Percentiles rank a stretch among this genome's conserved stretches.
phyloP scores from a whole-genome alignment of 2,113 vertebrate species.

The Callocephalon fimbriatum region DNA sequence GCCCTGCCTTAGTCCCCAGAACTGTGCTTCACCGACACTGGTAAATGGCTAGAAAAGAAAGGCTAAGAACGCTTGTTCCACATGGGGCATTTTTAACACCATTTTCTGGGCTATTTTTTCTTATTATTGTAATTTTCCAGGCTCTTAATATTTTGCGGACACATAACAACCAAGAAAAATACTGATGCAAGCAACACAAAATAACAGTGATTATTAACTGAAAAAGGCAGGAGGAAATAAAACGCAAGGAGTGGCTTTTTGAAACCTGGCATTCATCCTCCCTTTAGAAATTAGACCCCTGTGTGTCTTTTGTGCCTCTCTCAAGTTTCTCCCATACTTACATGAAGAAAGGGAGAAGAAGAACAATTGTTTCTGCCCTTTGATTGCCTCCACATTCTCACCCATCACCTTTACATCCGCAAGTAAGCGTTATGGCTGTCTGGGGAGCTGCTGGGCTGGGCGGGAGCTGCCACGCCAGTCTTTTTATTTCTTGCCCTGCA shows the following conservation, averaged over 20 bases:
- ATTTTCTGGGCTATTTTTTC: neutral
- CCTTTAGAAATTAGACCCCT: neutral
- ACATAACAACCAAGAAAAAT: constrained; percentile 14
- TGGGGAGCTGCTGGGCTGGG: neutral
- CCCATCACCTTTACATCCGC: neutral
- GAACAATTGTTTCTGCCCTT: neutral
- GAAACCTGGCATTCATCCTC: neutral
- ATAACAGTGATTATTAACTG: constrained; percentile 17
- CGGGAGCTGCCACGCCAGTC: neutral
- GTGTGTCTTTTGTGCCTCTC: neutral
- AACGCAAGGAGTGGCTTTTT: neutral
- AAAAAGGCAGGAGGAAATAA: constrained; percentile 15
- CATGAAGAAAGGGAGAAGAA: neutral
- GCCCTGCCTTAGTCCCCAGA: neutral
- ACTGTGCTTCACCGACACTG: neutral
- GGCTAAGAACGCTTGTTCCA: neutral
- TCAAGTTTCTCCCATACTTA: neutral
- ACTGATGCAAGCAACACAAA: neutral
- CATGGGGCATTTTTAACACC: neutral
- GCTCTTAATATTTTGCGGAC: constrained; percentile 37
- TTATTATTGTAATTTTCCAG: constrained; percentile 23
- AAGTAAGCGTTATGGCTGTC: neutral
- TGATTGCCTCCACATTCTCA: neutral
- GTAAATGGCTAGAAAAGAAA: neutral
- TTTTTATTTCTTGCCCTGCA: constrained; percentile 13